phyloP scores from a whole-genome alignment of 1,140 invertebrate species.

The Nomia melanderi region DNA sequence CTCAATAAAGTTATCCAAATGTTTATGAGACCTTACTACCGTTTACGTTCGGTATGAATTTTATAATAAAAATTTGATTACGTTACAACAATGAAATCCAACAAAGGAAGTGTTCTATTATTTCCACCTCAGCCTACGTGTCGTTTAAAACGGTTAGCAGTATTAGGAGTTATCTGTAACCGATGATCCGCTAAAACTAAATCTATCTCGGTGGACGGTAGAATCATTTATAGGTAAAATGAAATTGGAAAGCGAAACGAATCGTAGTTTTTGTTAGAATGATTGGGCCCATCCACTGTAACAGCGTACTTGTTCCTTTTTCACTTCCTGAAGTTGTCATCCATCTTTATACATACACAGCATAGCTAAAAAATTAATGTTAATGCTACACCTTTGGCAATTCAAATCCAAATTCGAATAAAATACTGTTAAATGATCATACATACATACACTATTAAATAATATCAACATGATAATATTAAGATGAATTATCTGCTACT shows the following conservation, averaged over 20 bases:
- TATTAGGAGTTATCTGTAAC: not conserved
- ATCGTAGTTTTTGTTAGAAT: slow-evolving; percentile 42
- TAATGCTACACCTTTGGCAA: too few relatives aligned
- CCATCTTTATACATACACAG: too few relatives aligned
- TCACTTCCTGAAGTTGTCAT: slow-evolving; percentile 15
- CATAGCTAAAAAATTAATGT: too few relatives aligned
- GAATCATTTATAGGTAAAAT: slow-evolving; percentile 72
- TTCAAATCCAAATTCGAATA: too few relatives aligned
- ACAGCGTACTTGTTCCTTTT: slow-evolving; percentile 17
- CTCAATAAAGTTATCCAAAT: not conserved
- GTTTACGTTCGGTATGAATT: too few relatives aligned
- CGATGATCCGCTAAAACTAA: slow-evolving; percentile 17
- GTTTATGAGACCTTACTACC: too few relatives aligned
- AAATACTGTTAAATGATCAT: too few relatives aligned
- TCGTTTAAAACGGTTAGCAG: not conserved
- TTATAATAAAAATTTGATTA: too few relatives aligned
- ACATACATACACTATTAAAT: too few relatives aligned
- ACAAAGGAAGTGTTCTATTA: not conserved
- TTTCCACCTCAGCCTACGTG: not conserved
- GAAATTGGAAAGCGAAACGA: slow-evolving; percentile 60
- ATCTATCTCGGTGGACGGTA: slow-evolving; percentile 40
- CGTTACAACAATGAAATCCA: not conserved
- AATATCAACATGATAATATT: too few relatives aligned
- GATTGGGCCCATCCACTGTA: slow-evolving; percentile 6
- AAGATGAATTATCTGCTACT: too few relatives aligned